phyloP scores from a whole-genome alignment of 2,113 vertebrate species.

The Anthoscopus minutus region DNA sequence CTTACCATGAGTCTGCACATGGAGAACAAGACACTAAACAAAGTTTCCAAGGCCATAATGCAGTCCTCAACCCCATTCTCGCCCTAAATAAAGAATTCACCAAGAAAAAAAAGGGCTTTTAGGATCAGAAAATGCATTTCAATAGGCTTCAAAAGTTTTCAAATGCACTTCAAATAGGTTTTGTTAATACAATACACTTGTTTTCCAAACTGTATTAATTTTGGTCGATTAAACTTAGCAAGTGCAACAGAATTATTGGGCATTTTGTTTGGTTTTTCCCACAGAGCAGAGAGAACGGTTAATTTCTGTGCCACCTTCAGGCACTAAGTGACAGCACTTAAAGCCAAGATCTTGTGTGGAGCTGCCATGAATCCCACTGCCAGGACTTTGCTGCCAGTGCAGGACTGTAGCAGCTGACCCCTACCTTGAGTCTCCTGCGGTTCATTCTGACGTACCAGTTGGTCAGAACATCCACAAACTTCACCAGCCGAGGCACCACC shows the following conservation, averaged over 20 bases:
- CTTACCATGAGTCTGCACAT: slow-evolving; percentile 98
- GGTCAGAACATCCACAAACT: slow-evolving; percentile 94
- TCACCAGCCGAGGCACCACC: slow-evolving; percentile 92
- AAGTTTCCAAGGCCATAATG: slow-evolving; percentile 88
- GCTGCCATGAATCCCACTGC: not conserved
- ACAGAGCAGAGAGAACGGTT: not conserved
- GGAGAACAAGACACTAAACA: slow-evolving; percentile 92
- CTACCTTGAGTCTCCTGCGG: slow-evolving; percentile 92
- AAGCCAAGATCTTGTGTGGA: not conserved
- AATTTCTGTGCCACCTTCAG: not conserved
- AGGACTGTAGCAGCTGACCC: not conserved
- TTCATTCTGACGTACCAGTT: slow-evolving; percentile 99
- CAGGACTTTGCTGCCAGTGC: not conserved
- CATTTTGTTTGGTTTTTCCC: not conserved
- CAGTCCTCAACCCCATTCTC: slow-evolving; percentile 91
- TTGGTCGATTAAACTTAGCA: not conserved
- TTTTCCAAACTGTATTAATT: not conserved
- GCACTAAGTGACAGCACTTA: not conserved
- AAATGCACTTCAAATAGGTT: too few species aligned
- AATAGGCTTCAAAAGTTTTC: not conserved
- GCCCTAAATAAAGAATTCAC: slow-evolving; percentile 71
- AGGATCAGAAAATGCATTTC: not conserved
- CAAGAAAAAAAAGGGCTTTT: not conserved
- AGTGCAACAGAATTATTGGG: not conserved
- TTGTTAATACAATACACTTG: not conserved